Evolutionary conservation across 2,888 invertebrate species (phyloP).

Genomic region (Mellilla xanthometata): DNA sequence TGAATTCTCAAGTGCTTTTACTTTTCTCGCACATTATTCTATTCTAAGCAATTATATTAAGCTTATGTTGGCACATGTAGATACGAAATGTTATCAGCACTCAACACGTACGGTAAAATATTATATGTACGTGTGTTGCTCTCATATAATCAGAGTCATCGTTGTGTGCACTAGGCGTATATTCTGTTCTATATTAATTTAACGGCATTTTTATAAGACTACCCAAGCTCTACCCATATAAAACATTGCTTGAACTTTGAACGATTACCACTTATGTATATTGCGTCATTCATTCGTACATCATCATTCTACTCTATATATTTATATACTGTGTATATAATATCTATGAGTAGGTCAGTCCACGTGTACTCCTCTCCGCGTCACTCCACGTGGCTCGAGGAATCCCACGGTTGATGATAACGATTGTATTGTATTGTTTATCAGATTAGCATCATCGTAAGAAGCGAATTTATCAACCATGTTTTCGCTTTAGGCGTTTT

Average conservation of each 20-base stretch:
- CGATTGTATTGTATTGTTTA: background rate
- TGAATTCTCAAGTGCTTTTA: too few species aligned
- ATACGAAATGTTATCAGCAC: constrained; percentile 6
- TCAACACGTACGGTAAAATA: constrained; percentile 1
- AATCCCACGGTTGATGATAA: constrained; percentile 10
- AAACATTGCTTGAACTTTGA: background rate
- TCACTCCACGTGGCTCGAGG: constrained; percentile 14
- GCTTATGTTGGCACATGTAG: background rate
- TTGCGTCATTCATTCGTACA: constrained; percentile 5
- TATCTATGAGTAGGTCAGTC: background rate
- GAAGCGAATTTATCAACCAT: too few species aligned
- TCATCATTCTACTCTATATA: background rate
- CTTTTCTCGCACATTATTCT: too few species aligned
- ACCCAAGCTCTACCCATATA: background rate
- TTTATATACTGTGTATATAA: background rate
- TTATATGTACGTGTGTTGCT: constrained; percentile 3
- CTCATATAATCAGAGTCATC: constrained; percentile 6
- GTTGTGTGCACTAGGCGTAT: constrained; percentile 5
- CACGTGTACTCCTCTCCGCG: background rate
- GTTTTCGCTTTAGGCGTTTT: too few species aligned
- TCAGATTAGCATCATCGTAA: background rate
- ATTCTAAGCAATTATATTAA: too few species aligned
- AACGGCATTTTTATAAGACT: constrained; percentile 10
- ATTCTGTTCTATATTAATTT: constrained; percentile 5
- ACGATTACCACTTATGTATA: background rate